Conservation (phyloP, 2,888 invertebrate species). For the Disparrhopalites patrizii region DNA sequence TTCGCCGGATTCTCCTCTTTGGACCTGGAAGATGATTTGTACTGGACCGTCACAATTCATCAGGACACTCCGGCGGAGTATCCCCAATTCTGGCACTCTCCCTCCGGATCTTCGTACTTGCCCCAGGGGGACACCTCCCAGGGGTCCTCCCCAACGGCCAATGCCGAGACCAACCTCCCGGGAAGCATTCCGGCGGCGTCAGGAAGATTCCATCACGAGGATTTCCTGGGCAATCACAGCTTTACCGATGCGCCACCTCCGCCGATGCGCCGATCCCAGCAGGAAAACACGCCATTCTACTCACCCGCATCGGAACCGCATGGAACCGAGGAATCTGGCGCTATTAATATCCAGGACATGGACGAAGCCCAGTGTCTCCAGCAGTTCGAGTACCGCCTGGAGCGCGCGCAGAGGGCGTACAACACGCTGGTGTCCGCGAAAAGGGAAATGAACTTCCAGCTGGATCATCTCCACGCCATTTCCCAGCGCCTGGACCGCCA, state of each 20-base stretch:
- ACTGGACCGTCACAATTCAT: not conserved
- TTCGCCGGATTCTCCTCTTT: not conserved
- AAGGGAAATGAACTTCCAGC: conserved; percentile 19
- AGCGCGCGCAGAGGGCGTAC: conserved; percentile 14
- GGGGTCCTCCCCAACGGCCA: not conserved
- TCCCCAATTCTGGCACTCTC: not conserved
- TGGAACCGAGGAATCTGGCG: not conserved
- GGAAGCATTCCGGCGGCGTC: not conserved
- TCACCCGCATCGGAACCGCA: not conserved
- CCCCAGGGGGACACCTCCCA: too few species aligned
- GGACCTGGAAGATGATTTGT: not conserved
- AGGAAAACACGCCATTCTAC: not conserved
- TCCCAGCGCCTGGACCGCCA: conserved; percentile 9
- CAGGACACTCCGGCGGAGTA: not conserved
- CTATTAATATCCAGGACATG: not conserved
- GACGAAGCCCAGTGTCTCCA: not conserved
- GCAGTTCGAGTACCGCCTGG: conserved; percentile 13
- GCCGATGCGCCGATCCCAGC: not conserved
- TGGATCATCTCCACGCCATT: conserved; percentile 8
- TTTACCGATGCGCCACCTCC: not conserved
- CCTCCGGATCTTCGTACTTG: too few species aligned
- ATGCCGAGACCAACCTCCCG: not conserved
- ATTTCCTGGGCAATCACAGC: too few species aligned
- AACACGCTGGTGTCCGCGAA: conserved; percentile 4
- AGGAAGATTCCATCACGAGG: too few species aligned